A percentile compares a stretch with the other conserved stretches of the same genome.
Conservation (phyloP, 2,113 vertebrate species). For the Sigmodon hispidus region DNA sequence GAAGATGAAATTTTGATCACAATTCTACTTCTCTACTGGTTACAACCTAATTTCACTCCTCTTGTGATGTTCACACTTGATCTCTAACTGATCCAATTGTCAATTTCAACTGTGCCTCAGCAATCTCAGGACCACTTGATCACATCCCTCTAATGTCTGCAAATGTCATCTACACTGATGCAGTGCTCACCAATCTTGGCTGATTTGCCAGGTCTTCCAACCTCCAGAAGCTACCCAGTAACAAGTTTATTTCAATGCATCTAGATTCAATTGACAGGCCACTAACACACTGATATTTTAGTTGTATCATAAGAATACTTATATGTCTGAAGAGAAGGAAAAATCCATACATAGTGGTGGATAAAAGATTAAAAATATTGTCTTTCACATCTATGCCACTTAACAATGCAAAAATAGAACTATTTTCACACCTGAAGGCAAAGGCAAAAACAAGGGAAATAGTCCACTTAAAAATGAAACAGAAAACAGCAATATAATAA, state of each 20-base stretch:
- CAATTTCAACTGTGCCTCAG: no score
- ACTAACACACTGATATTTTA: background rate
- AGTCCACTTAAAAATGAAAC: background rate
- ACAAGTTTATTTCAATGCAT: background rate
- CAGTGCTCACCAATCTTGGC: background rate
- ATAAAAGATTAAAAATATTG: background rate
- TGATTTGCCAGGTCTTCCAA: background rate
- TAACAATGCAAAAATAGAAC: background rate
- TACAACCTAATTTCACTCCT: no score
- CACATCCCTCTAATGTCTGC: no score
- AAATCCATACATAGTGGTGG: background rate
- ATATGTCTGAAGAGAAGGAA: background rate
- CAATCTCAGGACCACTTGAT: no score
- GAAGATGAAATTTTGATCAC: no score
- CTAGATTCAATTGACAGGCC: background rate
- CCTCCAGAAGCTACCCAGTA: background rate
- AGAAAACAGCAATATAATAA: background rate
- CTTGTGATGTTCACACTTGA: no score
- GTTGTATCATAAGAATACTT: background rate
- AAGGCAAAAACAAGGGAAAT: background rate
- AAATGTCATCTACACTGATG: no score
- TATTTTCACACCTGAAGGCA: background rate
- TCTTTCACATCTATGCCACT: background rate
- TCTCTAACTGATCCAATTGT: no score
- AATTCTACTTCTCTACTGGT: no score